Percentiles rank a stretch among this genome's conserved stretches.
These are phyloP conservation scores for Lethenteron reissneri DNA, from an alignment of 2,113 vertebrate genomes.

Conservation along the genomic window DNA sequence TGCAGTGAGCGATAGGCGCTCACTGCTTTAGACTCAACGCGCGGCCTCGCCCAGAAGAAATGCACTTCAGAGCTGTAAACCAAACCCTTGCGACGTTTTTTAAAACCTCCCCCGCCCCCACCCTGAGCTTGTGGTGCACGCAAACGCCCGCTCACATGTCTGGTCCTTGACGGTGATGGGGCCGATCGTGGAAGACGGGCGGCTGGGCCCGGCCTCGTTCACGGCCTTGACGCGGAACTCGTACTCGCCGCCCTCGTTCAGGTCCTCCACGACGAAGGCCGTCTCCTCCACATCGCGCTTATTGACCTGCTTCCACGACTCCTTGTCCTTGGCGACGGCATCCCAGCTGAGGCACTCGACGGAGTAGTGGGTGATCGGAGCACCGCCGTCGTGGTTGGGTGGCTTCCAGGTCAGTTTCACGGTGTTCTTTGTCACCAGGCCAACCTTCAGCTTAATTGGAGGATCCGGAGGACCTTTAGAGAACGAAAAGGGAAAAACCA, in stretches of 20 bases:
- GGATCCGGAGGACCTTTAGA: conserved; percentile 76
- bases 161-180: conserved; percentile 69
- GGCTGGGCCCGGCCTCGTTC: conserved; percentile 63
- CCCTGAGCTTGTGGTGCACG: too few relatives aligned
- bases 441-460: conserved; percentile 65
- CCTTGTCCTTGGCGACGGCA: conserved; percentile 50
- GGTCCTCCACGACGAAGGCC: conserved; percentile 68
- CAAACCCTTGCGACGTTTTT: too few relatives aligned
- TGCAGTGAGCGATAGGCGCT: too few relatives aligned
- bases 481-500: conserved; percentile 8
- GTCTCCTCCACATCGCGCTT: conserved; percentile 69
- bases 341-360: conserved; percentile 83
- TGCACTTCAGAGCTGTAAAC: too few relatives aligned
- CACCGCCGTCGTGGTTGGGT: conserved; percentile 76
- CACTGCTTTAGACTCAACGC: too few relatives aligned
- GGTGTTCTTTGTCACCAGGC: conserved; percentile 47
- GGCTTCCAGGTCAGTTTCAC: conserved; percentile 72
- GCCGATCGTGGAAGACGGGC: conserved; percentile 62
- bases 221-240: conserved; percentile 83
- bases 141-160: conserved; percentile 40
- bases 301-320: conserved; percentile 77
- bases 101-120: too few relatives aligned
- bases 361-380: conserved; percentile 84
- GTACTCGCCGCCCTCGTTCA: conserved; percentile 63
- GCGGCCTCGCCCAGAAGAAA: too few relatives aligned